These are phyloP conservation scores for Myopa testacea DNA, from an alignment of 2,888 invertebrate species.

Conservation along the genomic window DNA sequence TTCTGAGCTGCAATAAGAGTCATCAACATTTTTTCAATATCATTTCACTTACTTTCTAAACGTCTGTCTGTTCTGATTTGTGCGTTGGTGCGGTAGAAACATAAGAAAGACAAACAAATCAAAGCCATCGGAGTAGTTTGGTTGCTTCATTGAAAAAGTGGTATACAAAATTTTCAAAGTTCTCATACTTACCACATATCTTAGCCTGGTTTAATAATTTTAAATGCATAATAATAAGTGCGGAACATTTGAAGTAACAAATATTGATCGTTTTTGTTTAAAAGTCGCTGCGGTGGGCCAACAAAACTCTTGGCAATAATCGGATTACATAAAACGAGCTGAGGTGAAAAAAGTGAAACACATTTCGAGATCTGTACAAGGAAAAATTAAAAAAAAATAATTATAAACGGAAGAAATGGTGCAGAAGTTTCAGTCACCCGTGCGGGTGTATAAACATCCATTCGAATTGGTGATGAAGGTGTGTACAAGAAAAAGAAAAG, in stretches of 20 bases:
- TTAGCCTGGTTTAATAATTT: background rate
- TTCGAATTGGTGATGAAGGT: slow-evolving; percentile 98
- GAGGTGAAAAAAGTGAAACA: slow-evolving; percentile 9
- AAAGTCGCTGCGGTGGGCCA: slow-evolving; percentile 15
- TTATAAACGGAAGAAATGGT: slow-evolving; percentile 76
- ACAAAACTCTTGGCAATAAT: background rate
- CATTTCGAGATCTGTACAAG: background rate
- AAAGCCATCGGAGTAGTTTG: background rate
- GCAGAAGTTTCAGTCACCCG: slow-evolving; percentile 94
- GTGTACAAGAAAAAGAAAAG: slow-evolving; percentile 1
- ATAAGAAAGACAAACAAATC: background rate
- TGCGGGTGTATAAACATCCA: slow-evolving; percentile 93
- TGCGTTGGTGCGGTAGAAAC: slow-evolving; percentile 20
- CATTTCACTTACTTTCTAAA: slow-evolving; percentile 31
- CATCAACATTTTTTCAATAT: slow-evolving; percentile 12
- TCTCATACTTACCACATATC: too few species aligned
- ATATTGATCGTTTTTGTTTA: slow-evolving; percentile 31
- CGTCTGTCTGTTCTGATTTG: slow-evolving; percentile 24
- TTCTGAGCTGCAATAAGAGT: slow-evolving; percentile 9
- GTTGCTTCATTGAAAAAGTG: slow-evolving; percentile 6
- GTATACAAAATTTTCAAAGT: slow-evolving; percentile 10
- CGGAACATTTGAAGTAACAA: slow-evolving; percentile 16
- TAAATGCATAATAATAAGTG: background rate
- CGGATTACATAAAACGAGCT: slow-evolving; percentile 14
- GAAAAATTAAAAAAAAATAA: slow-evolving; percentile 37